Base-by-base conservation (phyloP, 1,140 invertebrate species). In the Macrocentrus cingulum region DNA sequence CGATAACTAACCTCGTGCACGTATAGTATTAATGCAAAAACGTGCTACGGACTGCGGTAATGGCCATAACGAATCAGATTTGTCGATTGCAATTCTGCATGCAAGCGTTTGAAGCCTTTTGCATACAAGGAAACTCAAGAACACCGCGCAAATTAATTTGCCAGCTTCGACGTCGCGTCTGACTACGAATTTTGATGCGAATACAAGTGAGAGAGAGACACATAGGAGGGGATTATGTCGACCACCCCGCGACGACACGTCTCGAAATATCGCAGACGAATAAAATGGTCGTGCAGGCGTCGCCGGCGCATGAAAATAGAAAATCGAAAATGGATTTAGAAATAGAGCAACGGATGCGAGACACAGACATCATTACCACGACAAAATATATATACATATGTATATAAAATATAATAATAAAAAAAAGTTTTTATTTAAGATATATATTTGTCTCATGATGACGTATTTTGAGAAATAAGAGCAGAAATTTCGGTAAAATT, bases 191-290 rank as follows among this genome's bases (percentile, higher is more conserved):
- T 36, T 36, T 8, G 34, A n/a, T n/a, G n/a, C n/a, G n/a, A n/a
- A n/a, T n/a, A n/a, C n/a, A n/a, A n/a, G n/a, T n/a, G n/a, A 46
- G 42, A 55, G 50, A 60, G 41, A 54, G 44, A 25, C 41, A n/a
- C n/a, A n/a, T n/a, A n/a, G n/a, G n/a, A n/a, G 49, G 48, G 29
- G 52, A 45, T 34, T 48, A 32, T 39, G 36, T 32, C 52, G 36
- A 59, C 59, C 61, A 63, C 64, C 63, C 59, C 56, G n/a, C n/a
- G n/a, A n/a, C n/a, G 36, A 56, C 56, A 53, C 46, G 56, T 67
- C 67, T 74, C 69, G 65, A 78, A 79, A 78, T 78, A 79, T 72
- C 77, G 67, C 69, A 72, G 69, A 71, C 75, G 69, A 72, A 74
- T 74, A 76, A 77, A 79, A 76, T 75, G 69, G 66, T 75, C 66